Percentiles rank a stretch among this genome's conserved stretches.
Evolutionary conservation across 1,140 invertebrate species (phyloP).

Genomic region (Magallana gigas): DNA sequence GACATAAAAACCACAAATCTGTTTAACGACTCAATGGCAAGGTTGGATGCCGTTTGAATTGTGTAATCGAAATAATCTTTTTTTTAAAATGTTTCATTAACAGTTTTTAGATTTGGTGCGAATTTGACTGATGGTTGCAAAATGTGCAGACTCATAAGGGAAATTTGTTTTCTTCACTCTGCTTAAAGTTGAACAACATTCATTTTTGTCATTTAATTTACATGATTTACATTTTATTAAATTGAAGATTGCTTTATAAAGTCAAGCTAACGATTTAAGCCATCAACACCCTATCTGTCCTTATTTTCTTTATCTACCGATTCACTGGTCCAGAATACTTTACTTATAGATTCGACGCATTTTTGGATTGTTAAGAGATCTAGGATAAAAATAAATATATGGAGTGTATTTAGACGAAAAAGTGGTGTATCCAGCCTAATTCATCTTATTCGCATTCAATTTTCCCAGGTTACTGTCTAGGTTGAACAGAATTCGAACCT

Average conservation of each 20-base stretch:
- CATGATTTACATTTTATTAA: not conserved
- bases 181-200: not conserved
- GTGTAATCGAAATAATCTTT: no score
- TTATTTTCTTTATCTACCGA: not conserved
- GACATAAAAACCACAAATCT: not conserved
- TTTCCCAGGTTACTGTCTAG: constrained; percentile 3
- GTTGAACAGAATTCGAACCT: not conserved
- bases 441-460: constrained; percentile 1
- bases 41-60: no score
- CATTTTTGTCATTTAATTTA: constrained; percentile 7
- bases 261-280: constrained; percentile 4
- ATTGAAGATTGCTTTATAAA: not conserved
- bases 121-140: not conserved
- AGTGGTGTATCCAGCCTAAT: constrained; percentile 18
- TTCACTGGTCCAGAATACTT: constrained; percentile 8
- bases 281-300: not conserved
- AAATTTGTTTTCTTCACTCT: not conserved
- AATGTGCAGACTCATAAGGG: not conserved
- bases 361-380: constrained; percentile 32
- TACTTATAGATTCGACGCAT: not conserved
- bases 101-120: not conserved
- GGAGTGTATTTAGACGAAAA: constrained; percentile 20
- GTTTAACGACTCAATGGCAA: no score
- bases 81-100: not conserved
- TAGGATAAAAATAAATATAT: constrained; percentile 34